Percentiles rank a stretch among this genome's conserved stretches.
Evolutionary conservation across 30 jellyfish, hydroid and myxozoan species (phyloP).

Genomic region (Sanderia malayensis): DNA sequence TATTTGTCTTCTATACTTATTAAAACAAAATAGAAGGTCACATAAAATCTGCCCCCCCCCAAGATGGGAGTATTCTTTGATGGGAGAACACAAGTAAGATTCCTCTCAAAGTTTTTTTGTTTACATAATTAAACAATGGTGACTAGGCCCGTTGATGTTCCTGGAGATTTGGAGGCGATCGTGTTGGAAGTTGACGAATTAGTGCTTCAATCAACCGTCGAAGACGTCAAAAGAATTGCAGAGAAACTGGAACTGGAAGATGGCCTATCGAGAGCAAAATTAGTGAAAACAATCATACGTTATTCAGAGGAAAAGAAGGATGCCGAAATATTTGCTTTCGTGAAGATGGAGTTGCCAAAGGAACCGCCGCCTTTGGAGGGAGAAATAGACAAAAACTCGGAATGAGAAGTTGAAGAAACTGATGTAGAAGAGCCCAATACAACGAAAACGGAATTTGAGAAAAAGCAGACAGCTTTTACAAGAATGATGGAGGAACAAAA

Average conservation of each 20-base stretch:
- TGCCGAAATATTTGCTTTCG: background rate
- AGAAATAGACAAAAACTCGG: background rate
- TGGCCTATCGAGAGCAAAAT: conserved; percentile 19
- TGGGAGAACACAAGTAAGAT: background rate
- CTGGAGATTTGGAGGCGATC: background rate
- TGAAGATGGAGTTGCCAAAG: conserved; percentile 12
- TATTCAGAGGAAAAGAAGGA: conserved; percentile 9
- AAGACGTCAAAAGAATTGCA: background rate
- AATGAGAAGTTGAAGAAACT: background rate
- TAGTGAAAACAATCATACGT: background rate
- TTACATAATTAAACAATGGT: background rate
- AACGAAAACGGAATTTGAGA: background rate
- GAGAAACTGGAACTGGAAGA: background rate
- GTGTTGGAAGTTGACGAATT: background rate
- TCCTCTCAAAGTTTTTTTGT: background rate
- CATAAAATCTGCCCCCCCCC: background rate
- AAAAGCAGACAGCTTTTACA: conserved; percentile 11
- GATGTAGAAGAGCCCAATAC: background rate
- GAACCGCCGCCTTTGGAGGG: conserved; percentile 30
- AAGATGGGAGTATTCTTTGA: background rate
- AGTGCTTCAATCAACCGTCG: background rate
- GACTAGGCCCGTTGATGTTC: background rate
- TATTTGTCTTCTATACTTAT: background rate
- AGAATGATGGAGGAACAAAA: conserved; percentile 11
- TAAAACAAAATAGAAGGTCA: background rate